Base-by-base conservation (phyloP, 1,140 invertebrate species). In the Drosophila pruinosa region DNA sequence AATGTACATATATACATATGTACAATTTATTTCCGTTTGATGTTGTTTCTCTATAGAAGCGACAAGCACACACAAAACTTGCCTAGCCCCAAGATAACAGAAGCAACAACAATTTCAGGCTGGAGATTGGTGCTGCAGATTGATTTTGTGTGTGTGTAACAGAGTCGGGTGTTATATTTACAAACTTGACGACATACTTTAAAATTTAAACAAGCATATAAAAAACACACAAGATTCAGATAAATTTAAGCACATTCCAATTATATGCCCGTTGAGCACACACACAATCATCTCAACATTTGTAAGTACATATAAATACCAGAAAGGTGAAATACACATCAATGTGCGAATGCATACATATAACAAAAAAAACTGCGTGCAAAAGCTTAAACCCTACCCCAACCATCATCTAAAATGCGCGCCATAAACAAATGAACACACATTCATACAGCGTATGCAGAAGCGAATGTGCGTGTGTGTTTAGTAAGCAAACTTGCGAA, bases 361-460 rank as follows among this genome's bases (percentile, higher is more conserved):
- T 39, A 26, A 38, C 7, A 53, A 57, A 24, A 31, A 71, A 71
- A 12, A 15, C 14, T 57, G 12, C 10, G 43, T 56, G 34, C 41
- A 41, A 48, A 58, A 67, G 59, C 56, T 61, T 36, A 64, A 69
- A 74, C 68, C 80, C 63, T 78, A 85, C 74, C 74, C 57, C 70
- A 85, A 67, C 69, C 47, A 34, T 43, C 63, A 54, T 56, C 41
- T 62, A 47, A 88, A 81, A 67, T 68, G 62, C 78, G 73, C 81
- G 81, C 82, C 82, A 88, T 86, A 86, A 86, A 81, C 82, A 86
- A 88, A 81, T 57, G 54, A 26, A 62, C 36, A 65, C 12, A 36
- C 53, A 65, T 38, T 28, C 22, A 31, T 17, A 28, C 47, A 31
- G 3, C n/a, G 26, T 39, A 21, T 54, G 19, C 15, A n/a, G 36